Evolutionary conservation across 2,113 vertebrate genomes (phyloP), one percentile per base, ranked within the genome.

Genomic region (Numida meleagris): DNA sequence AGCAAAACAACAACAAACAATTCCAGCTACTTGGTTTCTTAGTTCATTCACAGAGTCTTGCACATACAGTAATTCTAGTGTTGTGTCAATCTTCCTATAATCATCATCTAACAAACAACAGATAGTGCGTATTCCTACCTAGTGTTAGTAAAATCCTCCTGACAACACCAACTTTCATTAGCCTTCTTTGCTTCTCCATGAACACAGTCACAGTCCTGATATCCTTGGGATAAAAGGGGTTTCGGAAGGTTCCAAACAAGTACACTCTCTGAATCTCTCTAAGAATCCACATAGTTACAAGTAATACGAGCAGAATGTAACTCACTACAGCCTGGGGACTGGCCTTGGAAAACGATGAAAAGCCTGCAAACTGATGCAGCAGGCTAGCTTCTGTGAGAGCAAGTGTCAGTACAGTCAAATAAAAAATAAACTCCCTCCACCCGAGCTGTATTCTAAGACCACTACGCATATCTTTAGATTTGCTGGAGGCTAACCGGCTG

Each of bases 221-320:
- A 90, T 99, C 98, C 98, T 98, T 99, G 66, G 99, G 99, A 93
- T 98, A 99, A 91, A 99, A 97, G 73, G 99, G 99, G 96, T 99
- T 99, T 96, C 98, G 97, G 95, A 99, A 97, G 95, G 98, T 96
- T 89, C 99, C 99, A 96, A 98, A 98, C 73, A 99, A 96, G 96
- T 98, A 99, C 19, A 98, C 98, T 65, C 98, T 98, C 94, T 99
- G 99, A 96, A 99, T 97, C 97, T 99, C 98, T 98, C 98, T 97
- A 85, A 99, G 98, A 93, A 98, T 95, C 98, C 98, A 99, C 63
- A 97, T 96, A 68, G 98, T 86, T 86, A 96, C 78, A 93, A 99
- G 98, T n/a, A 99, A 96, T 27, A 96, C 11, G 34, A 99, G 97
- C 92, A 99, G 97, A 87, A 99, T 63, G 96, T 98, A 99, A 96